Evolutionary conservation across 2,113 vertebrate genomes (phyloP).

Genomic region (Malurus cyaneus): DNA sequence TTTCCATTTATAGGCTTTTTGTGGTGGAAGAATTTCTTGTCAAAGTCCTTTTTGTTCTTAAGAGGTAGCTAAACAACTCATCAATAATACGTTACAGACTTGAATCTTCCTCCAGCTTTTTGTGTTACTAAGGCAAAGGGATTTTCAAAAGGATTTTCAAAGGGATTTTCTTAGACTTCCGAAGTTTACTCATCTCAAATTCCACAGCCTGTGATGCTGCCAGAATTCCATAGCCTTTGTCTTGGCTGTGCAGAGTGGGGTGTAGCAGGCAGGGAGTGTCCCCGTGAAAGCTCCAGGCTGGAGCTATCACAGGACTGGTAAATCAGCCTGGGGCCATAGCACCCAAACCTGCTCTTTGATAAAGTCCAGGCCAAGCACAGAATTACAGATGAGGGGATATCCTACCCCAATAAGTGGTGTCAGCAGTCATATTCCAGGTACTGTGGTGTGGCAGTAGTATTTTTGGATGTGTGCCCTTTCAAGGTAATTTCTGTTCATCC

Average conservation of each 20-base stretch:
- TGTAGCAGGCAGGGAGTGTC: rapidly evolving
- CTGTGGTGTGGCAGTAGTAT: not conserved
- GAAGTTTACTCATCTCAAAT: not conserved
- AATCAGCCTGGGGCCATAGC: not conserved
- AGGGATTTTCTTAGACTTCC: not conserved
- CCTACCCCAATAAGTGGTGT: no score
- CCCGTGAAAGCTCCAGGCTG: not conserved
- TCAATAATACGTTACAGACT: not conserved
- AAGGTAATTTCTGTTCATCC: not conserved
- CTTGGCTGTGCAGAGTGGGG: not conserved
- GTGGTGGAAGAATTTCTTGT: not conserved
- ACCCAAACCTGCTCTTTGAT: not conserved
- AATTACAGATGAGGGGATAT: not conserved
- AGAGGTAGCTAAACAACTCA: not conserved
- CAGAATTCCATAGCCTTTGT: not conserved
- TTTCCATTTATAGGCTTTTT: not conserved
- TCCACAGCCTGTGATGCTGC: not conserved
- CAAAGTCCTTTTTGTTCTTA: not conserved
- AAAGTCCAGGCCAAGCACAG: not conserved
- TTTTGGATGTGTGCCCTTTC: not conserved
- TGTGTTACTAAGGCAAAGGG: not conserved
- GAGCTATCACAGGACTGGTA: not conserved
- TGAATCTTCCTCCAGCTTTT: not conserved
- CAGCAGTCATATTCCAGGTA: not conserved
- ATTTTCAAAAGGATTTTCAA: not conserved